These are phyloP conservation scores for Echinops telfairi DNA, from an alignment of 2,113 vertebrate genomes.

Conservation along the genomic window DNA sequence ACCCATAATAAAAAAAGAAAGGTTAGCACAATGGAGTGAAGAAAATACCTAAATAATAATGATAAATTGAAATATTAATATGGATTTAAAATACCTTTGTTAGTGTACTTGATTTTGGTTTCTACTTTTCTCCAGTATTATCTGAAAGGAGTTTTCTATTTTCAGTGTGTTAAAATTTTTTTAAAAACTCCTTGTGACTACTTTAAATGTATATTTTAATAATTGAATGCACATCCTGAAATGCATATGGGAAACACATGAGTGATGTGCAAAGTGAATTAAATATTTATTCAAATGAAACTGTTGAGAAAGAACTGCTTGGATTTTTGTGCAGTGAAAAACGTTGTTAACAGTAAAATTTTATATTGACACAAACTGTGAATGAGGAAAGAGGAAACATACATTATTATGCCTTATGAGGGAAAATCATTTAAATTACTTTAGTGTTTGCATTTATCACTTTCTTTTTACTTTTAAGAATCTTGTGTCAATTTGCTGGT, in stretches of 20 bases:
- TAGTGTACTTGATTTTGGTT: background rate
- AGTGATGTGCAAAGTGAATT: constrained; percentile 43
- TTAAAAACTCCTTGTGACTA: constrained; percentile 48
- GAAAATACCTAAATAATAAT: background rate
- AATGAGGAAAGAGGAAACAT: constrained; percentile 43
- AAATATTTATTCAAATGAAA: constrained; percentile 72
- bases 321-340: constrained; percentile 40
- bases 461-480: constrained; percentile 56
- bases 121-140: background rate
- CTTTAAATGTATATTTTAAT: constrained; percentile 67
- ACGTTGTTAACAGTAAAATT: constrained; percentile 22
- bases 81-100: background rate
- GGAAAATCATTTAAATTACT: constrained; percentile 13
- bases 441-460: constrained; percentile 37
- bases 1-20: background rate
- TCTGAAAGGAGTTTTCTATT: background rate
- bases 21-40: background rate
- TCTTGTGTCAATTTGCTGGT: constrained; percentile 14
- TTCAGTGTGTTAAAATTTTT: constrained; percentile 5
- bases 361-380: constrained; percentile 47
- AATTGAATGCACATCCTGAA: constrained; percentile 30
- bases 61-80: background rate
- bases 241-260: background rate
- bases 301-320: constrained; percentile 35
- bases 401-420: background rate